These are phyloP conservation scores for Monopterus albus DNA, from an alignment of 2,113 vertebrate species.

Conservation along the genomic window DNA sequence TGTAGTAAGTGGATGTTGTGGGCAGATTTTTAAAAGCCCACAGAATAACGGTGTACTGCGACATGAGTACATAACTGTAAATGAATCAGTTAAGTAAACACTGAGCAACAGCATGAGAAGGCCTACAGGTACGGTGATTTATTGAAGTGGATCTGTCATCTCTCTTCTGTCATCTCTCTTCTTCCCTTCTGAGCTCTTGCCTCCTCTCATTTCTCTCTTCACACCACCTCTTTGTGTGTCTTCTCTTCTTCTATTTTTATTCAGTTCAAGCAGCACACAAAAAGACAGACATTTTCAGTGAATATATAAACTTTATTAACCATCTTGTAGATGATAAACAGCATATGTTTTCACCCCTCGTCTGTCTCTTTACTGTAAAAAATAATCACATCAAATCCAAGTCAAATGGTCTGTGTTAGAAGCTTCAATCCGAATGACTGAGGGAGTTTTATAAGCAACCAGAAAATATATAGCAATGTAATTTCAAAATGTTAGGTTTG, in stretches of 20 bases:
- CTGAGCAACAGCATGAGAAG: not conserved
- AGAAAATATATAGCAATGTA: not conserved
- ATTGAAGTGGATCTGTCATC: slow-evolving; percentile 20
- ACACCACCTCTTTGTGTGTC: not conserved
- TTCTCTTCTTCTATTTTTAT: not conserved
- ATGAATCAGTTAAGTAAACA: slow-evolving; percentile 17
- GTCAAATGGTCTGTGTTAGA: not conserved
- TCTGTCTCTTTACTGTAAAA: slow-evolving; percentile 1
- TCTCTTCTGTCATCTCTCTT: slow-evolving; percentile 18
- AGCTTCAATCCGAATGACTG: not conserved
- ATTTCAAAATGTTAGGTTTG: not conserved
- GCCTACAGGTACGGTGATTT: slow-evolving; percentile 30
- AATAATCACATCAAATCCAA: not conserved
- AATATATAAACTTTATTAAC: not conserved
- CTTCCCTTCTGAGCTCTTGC: slow-evolving; percentile 9
- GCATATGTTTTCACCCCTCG: not conserved
- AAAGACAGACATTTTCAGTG: not conserved
- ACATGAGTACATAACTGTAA: slow-evolving; percentile 8
- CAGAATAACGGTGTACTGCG: slow-evolving; percentile 2
- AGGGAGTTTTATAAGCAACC: not conserved
- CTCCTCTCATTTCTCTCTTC: slow-evolving; percentile 22
- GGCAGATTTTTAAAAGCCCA: not conserved
- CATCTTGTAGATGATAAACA: not conserved
- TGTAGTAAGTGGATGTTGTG: not conserved
- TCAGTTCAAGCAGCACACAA: not conserved